These are phyloP conservation scores for Simalia tracyae DNA, from an alignment of 2,797 vertebrate genomes.

Conservation along the genomic window DNA sequence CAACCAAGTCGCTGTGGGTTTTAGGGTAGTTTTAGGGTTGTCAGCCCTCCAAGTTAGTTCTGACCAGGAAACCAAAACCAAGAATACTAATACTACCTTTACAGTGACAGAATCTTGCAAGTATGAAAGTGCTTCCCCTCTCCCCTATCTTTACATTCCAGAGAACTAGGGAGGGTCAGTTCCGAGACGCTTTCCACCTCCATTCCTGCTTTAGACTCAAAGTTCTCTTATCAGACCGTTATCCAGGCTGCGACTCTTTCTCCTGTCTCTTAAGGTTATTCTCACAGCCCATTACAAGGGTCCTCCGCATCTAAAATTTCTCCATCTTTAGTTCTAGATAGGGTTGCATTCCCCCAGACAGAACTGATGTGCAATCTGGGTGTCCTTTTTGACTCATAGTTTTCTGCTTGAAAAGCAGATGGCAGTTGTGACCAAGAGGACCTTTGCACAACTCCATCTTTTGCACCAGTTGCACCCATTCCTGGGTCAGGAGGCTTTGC, in stretches of 20 bases:
- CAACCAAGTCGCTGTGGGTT: not conserved
- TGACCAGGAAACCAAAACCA: not conserved
- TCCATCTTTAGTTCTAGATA: not conserved
- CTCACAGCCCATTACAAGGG: not conserved
- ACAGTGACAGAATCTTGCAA: not conserved
- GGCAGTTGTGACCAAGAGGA: not conserved
- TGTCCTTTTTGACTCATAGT: too few species aligned
- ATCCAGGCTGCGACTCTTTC: not conserved
- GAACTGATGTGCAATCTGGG: not conserved
- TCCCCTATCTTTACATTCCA: not conserved
- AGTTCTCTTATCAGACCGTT: not conserved
- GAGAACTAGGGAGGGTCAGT: not conserved
- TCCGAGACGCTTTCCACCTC: not conserved
- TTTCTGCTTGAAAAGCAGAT: not conserved
- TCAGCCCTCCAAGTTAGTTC: not conserved
- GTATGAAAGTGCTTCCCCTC: not conserved
- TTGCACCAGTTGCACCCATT: not conserved
- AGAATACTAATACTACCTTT: not conserved
- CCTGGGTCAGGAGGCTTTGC: not conserved
- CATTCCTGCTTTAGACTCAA: not conserved
- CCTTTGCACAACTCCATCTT: not conserved
- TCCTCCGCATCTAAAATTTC: not conserved
- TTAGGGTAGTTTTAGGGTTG: not conserved
- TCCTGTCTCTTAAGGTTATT: not conserved
- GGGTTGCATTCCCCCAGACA: not conserved